Conservation (phyloP, 92 coral and sea anemone genomes). For the Epizoanthus stellaris region DNA sequence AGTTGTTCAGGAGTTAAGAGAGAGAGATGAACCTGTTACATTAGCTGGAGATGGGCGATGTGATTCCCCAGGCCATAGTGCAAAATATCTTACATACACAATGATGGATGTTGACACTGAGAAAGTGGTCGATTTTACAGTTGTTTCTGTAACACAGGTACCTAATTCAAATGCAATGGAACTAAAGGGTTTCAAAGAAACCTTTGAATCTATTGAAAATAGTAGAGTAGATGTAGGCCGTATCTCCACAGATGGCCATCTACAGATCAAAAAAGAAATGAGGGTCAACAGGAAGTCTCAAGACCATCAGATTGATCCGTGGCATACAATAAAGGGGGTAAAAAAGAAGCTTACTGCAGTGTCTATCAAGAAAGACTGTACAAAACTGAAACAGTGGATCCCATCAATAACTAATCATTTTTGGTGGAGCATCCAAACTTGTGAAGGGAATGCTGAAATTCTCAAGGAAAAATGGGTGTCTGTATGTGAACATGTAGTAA, state of each 20-base stretch:
- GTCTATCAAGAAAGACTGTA: slow-evolving; percentile 30
- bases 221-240: not conserved
- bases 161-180: slow-evolving; percentile 58
- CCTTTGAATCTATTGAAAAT: not conserved
- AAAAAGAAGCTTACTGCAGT: slow-evolving; percentile 29
- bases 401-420: slow-evolving; percentile 35
- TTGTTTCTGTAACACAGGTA: slow-evolving; percentile 38
- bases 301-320: slow-evolving; percentile 45
- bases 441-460: slow-evolving; percentile 19
- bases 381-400: slow-evolving; percentile 11
- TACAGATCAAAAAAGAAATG: slow-evolving; percentile 36
- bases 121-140: slow-evolving; percentile 42
- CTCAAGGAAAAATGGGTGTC: slow-evolving; percentile 46
- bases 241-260: slow-evolving; percentile 34
- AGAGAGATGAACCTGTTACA: slow-evolving; percentile 20
- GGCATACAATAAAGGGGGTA: slow-evolving; percentile 38
- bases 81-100: slow-evolving; percentile 43
- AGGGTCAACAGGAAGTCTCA: slow-evolving; percentile 9
- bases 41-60: slow-evolving; percentile 48
- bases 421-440: slow-evolving; percentile 45
- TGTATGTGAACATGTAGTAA: slow-evolving; percentile 19
- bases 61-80: slow-evolving; percentile 42
- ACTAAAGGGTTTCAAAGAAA: slow-evolving; percentile 38
- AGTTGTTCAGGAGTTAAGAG: not conserved
- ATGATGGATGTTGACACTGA: slow-evolving; percentile 48